phyloP scores from a whole-genome alignment of 2,888 invertebrate genomes.

The Apomyelois bistriatella region DNA sequence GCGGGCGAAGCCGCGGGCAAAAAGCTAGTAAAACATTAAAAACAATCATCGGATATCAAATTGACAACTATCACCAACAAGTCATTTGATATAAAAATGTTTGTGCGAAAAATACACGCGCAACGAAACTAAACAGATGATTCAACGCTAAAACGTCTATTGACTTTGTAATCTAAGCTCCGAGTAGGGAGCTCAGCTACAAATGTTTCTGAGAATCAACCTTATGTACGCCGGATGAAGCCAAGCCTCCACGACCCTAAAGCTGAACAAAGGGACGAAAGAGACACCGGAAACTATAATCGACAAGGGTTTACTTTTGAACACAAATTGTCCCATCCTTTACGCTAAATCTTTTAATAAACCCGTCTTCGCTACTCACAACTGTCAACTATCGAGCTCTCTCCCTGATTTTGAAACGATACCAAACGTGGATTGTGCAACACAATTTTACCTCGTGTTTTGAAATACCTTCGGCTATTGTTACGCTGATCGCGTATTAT shows the following conservation, averaged over 20 bases:
- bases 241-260: slow-evolving; percentile 38
- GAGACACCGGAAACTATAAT: slow-evolving; percentile 69
- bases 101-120: slow-evolving; percentile 30
- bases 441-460: slow-evolving; percentile 37
- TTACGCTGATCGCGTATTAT: slow-evolving; percentile 35
- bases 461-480: slow-evolving; percentile 40
- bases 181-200: slow-evolving; percentile 31
- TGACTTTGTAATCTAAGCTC: slow-evolving; percentile 63
- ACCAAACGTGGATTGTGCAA: slow-evolving; percentile 27
- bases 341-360: slow-evolving; percentile 30
- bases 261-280: slow-evolving; percentile 52
- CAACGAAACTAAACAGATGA: slow-evolving; percentile 34
- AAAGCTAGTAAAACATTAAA: neutral
- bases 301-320: slow-evolving; percentile 55
- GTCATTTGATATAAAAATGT: slow-evolving; percentile 13
- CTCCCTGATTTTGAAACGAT: slow-evolving; percentile 1
- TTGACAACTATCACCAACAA: neutral
- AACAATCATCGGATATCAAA: neutral
- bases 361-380: slow-evolving; percentile 33
- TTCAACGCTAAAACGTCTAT: slow-evolving; percentile 52
- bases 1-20: too few relatives aligned
- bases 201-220: slow-evolving; percentile 52
- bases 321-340: slow-evolving; percentile 45
- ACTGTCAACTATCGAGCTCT: slow-evolving; percentile 13
- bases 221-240: slow-evolving; percentile 46